These are phyloP conservation scores for Cerastis rubricosa DNA, from an alignment of 2,888 invertebrate species.

Conservation along the genomic window DNA sequence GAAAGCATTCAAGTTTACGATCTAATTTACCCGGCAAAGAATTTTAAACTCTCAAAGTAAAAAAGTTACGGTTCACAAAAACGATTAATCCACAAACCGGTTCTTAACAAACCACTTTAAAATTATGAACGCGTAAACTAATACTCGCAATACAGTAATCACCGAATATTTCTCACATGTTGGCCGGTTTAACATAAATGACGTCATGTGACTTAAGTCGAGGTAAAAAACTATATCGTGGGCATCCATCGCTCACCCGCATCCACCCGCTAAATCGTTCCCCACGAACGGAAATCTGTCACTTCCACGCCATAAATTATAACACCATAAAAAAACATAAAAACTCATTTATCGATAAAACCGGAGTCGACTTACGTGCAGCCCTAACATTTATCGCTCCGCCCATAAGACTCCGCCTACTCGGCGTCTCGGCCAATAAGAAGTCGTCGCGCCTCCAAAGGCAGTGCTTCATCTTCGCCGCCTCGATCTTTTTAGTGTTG, in stretches of 20 bases:
- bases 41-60: slow-evolving; percentile 3
- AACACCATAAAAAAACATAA: slow-evolving; percentile 80
- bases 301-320: slow-evolving; percentile 86
- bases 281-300: slow-evolving; percentile 81
- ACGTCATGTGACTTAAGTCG: slow-evolving; percentile 57
- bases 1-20: neutral
- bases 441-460: slow-evolving; percentile 71
- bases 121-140: slow-evolving; percentile 32
- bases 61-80: neutral
- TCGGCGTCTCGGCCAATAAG: slow-evolving; percentile 79
- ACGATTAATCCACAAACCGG: slow-evolving; percentile 22
- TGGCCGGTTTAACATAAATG: slow-evolving; percentile 41
- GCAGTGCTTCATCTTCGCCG: slow-evolving; percentile 76
- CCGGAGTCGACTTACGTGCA: slow-evolving; percentile 75
- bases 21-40: slow-evolving; percentile 7
- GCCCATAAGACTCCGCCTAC: slow-evolving; percentile 82
- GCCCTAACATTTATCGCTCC: slow-evolving; percentile 79
- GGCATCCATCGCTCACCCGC: slow-evolving; percentile 76
- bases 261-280: slow-evolving; percentile 71
- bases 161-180: slow-evolving; percentile 43
- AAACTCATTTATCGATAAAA: slow-evolving; percentile 87
- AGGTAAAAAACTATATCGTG: slow-evolving; percentile 59
- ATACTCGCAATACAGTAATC: slow-evolving; percentile 38
- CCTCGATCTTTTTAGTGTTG: slow-evolving; percentile 87
- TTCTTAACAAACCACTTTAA: slow-evolving; percentile 36